phyloP scores from a whole-genome alignment of 2,797 vertebrate genomes.

The Falco columbarius region DNA sequence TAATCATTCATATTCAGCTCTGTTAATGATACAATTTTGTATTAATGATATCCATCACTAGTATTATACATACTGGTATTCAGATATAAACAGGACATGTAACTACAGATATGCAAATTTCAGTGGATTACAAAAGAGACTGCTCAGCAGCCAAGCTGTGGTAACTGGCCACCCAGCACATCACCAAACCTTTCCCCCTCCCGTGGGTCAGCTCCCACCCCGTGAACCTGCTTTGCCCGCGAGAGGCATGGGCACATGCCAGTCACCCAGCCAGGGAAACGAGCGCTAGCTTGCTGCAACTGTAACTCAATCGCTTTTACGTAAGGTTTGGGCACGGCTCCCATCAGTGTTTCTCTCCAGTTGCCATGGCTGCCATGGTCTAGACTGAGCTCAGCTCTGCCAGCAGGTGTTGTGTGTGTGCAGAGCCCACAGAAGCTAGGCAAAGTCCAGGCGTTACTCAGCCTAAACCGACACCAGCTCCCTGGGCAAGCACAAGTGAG shows the following conservation, averaged over 20 bases:
- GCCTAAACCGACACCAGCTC: background rate
- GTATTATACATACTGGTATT: background rate
- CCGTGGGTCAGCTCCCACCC: background rate
- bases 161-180: background rate
- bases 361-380: background rate
- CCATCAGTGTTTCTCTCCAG: background rate
- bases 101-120: background rate
- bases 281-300: fast-evolving
- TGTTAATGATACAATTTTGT: background rate
- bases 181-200: fast-evolving
- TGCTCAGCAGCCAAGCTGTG: background rate
- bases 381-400: background rate
- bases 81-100: background rate
- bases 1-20: background rate
- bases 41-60: background rate
- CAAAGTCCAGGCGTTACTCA: background rate
- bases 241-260: fast-evolving
- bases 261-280: background rate
- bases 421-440: background rate
- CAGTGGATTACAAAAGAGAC: fast-evolving
- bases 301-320: background rate
- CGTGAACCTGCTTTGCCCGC: background rate
- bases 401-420: background rate
- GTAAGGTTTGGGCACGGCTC: background rate
- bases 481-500: background rate